Percentiles rank a stretch among this genome's conserved stretches.
Conservation (phyloP, 2,797 vertebrate genomes). For the Melanotaenia pygmaea region DNA sequence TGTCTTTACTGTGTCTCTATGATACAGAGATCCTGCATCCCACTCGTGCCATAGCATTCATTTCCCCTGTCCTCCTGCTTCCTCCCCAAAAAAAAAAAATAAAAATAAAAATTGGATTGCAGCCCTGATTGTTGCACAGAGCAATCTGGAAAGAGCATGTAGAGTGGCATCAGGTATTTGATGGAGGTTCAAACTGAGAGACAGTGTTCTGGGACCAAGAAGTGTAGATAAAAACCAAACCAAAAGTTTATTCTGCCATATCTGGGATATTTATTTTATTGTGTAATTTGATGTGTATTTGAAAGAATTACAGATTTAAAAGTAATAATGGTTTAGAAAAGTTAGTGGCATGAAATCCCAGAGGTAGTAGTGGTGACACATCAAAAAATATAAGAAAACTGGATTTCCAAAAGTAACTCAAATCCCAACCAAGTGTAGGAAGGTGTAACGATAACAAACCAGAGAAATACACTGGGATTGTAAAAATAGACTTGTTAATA, state of each 20-base stretch:
- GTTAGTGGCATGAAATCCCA: neutral
- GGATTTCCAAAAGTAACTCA: neutral
- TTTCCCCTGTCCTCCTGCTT: constrained; percentile 4
- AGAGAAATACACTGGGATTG: constrained; percentile 3
- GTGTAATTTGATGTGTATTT: neutral
- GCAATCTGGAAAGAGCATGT: constrained; percentile 24
- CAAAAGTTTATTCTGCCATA: neutral
- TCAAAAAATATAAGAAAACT: neutral
- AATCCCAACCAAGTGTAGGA: neutral
- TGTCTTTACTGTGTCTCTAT: constrained; percentile 37
- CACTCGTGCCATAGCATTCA: constrained; percentile 5
- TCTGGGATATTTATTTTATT: neutral
- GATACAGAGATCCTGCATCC: constrained; percentile 40
- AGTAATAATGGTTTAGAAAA: neutral
- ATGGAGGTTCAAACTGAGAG: constrained; percentile 3
- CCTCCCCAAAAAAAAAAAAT: constrained; percentile 2
- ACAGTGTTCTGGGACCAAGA: constrained; percentile 6
- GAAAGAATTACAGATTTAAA: constrained; percentile 4
- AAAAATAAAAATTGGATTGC: constrained; percentile 24
- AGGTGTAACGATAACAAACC: constrained; percentile 15
- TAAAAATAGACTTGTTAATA: constrained; percentile 34
- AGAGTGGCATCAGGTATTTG: constrained; percentile 16
- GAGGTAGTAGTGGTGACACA: neutral
- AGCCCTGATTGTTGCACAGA: constrained; percentile 28
- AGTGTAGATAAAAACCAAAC: neutral